Conservation (phyloP, 1,140 invertebrate species). For the Bombus difficillimus region DNA sequence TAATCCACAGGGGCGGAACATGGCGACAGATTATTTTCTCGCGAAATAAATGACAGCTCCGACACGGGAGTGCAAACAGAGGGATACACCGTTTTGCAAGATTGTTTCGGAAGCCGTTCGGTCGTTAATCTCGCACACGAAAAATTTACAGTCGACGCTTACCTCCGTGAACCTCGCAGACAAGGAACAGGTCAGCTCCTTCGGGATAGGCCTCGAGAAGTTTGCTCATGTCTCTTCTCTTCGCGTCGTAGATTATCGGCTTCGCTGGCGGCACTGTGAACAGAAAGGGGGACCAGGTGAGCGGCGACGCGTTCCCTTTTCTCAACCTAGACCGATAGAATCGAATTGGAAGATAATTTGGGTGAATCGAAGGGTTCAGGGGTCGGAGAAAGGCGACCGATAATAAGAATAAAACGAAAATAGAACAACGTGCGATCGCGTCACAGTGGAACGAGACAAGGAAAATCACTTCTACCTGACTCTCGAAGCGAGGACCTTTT, state of each 20-base stretch:
- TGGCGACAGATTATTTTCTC: not conserved
- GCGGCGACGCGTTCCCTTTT: too few species aligned
- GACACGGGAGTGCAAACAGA: not conserved
- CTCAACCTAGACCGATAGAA: not conserved
- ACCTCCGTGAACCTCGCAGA: constrained; percentile 95
- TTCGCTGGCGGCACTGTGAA: constrained; percentile 91
- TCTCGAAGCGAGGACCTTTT: not conserved
- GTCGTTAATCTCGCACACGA: not conserved
- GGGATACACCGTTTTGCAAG: not conserved
- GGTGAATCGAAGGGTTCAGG: not conserved
- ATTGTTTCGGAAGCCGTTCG: not conserved
- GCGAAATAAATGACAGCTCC: constrained; percentile 2
- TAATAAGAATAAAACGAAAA: not conserved
- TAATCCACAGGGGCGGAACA: not conserved
- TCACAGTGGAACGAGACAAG: not conserved
- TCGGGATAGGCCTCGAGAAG: constrained; percentile 94
- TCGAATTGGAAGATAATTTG: too few species aligned
- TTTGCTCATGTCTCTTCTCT: constrained; percentile 89
- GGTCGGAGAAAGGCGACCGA: not conserved
- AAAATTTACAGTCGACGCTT: constrained; percentile 76
- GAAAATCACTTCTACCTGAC: constrained; percentile 43
- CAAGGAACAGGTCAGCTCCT: constrained; percentile 90
- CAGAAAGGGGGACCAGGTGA: constrained; percentile 56
- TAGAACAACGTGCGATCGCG: not conserved
- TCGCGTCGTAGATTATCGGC: constrained; percentile 93